Conservation (phyloP, 2,113 vertebrate genomes). For the Gnathonemus longibarbis region DNA sequence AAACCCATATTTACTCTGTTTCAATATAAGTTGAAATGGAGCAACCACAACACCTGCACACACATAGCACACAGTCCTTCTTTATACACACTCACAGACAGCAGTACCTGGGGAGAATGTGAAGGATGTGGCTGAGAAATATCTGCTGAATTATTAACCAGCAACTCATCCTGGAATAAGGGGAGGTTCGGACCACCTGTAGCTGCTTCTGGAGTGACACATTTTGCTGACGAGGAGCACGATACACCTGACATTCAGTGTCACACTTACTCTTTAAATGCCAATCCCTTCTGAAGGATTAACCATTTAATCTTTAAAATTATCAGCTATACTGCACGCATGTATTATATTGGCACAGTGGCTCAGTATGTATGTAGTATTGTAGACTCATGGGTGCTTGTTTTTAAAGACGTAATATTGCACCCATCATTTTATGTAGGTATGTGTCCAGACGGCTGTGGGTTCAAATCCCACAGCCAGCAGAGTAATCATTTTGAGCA, state of each 20-base stretch:
- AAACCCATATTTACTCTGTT: not conserved
- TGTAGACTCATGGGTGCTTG: not conserved
- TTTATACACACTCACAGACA: not conserved
- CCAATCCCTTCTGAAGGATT: not conserved
- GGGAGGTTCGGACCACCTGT: not conserved
- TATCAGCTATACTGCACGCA: not conserved
- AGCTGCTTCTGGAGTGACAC: not conserved
- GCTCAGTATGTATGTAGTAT: not conserved
- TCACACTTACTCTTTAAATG: not conserved
- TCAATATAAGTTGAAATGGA: not conserved
- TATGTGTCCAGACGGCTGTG: not conserved
- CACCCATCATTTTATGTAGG: not conserved
- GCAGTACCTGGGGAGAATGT: not conserved
- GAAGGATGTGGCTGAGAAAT: slow-evolving; percentile 2
- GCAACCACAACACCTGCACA: not conserved
- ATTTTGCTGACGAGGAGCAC: not conserved
- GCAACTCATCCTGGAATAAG: not conserved
- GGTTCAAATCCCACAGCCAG: not conserved
- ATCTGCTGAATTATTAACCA: slow-evolving; percentile 22
- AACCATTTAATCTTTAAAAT: not conserved
- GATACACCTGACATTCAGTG: not conserved
- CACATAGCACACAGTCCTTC: not conserved
- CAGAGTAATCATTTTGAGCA: not conserved
- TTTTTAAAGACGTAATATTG: not conserved
- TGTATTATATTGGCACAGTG: not conserved